Percentiles rank a stretch among this genome's conserved stretches.
These are phyloP conservation scores for Pyralis farinalis DNA, from an alignment of 2,888 invertebrate species.

Conservation along the genomic window DNA sequence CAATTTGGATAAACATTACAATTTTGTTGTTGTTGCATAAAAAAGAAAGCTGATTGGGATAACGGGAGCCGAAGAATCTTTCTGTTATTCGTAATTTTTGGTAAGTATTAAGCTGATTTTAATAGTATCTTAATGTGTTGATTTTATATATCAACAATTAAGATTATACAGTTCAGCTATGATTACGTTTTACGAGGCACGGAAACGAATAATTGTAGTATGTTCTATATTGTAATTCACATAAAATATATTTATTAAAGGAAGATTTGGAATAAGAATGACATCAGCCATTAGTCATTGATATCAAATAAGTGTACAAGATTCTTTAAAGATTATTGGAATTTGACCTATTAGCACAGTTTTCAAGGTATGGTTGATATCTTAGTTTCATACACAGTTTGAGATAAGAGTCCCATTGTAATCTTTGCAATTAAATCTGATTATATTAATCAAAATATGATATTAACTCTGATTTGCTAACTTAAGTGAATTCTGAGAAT, in stretches of 20 bases:
- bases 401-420: too few relatives aligned
- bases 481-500: too few relatives aligned
- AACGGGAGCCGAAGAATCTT: too few relatives aligned
- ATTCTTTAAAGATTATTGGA: background rate
- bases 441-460: too few relatives aligned
- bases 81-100: background rate
- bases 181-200: background rate
- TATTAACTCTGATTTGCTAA: too few relatives aligned
- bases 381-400: too few relatives aligned
- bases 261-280: constrained; percentile 26
- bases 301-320: constrained; percentile 12
- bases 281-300: constrained; percentile 58
- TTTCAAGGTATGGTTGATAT: background rate
- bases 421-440: too few relatives aligned
- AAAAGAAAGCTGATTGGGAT: too few relatives aligned
- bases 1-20: too few relatives aligned
- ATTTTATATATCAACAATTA: constrained; percentile 4
- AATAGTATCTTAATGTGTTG: background rate
- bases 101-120: background rate
- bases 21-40: too few relatives aligned
- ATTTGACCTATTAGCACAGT: background rate
- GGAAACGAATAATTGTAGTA: too few relatives aligned
- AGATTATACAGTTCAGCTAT: constrained; percentile 4
- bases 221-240: too few relatives aligned
- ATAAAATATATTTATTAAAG: background rate